Base-by-base conservation (phyloP, 2,888 invertebrate genomes). In the Conchocele bisecta region DNA sequence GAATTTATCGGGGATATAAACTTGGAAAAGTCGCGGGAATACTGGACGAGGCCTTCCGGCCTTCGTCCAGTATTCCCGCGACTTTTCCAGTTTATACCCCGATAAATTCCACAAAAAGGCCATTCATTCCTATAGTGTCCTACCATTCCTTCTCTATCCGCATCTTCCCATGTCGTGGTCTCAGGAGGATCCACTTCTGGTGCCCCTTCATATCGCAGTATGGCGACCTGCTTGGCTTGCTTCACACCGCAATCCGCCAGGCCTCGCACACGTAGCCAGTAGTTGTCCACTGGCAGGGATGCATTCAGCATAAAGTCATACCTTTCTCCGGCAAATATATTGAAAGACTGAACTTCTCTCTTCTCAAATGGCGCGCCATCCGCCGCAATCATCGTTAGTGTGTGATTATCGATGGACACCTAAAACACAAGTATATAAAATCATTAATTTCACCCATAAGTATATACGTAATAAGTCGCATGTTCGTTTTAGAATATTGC, bases 191-290 rank as follows among this genome's bases (percentile, higher is more conserved):
- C 66, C 4, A 58, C 75, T 1, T 75, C 75, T 0, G 67, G 41
- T n/a, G 94, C 89, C 87, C 94, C 93, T 86, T 93, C 96, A 92
- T 98, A 98, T 79, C 97, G 94, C 78, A 98, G 92, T 84, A 97
- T 95, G 74, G 94, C 95, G 17, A 97, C 92, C 72, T 83, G 81
- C 15, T 67, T 59, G 0, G 77, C 82, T 57, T 57, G 53, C 54
- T 79, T 77, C 0, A 72, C 67, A 0, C 51, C 56, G 48, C 83
- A 81, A 17, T 80, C 79, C 6, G 69, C 78, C 7, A 74, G 60
- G 22, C 83, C 83, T n/a, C 71, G 65, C 1, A 59, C 75, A 46
- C 83, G 42, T 24, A 83, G 57, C 83, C 83, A 83, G 37, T 81
- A 83, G 92, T 83, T 86, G n/a, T 72, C 83, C 41, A 75, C 63